phyloP scores from a whole-genome alignment of 2,113 vertebrate species.

The Bolborhynchus lineola region DNA sequence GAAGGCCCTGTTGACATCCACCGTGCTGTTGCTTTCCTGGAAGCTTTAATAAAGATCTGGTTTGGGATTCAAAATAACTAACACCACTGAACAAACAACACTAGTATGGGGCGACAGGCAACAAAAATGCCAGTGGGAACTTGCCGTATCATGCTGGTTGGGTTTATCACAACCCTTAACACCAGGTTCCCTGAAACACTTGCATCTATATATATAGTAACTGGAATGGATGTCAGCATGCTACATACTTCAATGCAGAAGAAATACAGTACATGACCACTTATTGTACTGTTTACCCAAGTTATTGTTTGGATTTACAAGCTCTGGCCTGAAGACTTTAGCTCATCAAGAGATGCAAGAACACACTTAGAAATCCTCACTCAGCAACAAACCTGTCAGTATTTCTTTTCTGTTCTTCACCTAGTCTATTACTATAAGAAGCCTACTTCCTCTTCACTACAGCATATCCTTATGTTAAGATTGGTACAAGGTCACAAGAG shows the following conservation, averaged over 20 bases:
- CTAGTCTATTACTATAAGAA: neutral
- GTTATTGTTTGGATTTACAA: neutral
- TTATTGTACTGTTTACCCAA: neutral
- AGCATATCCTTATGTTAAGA: neutral
- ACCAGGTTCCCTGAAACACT: neutral
- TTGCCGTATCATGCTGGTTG: neutral
- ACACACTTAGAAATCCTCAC: neutral
- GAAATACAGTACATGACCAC: neutral
- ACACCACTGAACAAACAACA: neutral
- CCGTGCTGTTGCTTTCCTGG: conserved; percentile 35
- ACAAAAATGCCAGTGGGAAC: neutral
- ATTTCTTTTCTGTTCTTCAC: neutral
- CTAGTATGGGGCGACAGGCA: neutral
- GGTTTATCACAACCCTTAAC: neutral
- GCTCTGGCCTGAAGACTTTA: neutral
- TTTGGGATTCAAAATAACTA: neutral
- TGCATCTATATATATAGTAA: neutral
- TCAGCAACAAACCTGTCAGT: neutral
- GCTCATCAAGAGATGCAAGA: neutral
- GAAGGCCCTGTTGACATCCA: neutral
- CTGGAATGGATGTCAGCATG: neutral
- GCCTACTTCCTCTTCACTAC: neutral
- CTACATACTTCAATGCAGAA: neutral
- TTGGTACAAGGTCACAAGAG: neutral
- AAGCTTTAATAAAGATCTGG: conserved; percentile 5